Percentiles rank a stretch among this genome's conserved stretches.
phyloP scores from a whole-genome alignment of 92 coral and sea anemone species.

The Heteractis magnifica region DNA sequence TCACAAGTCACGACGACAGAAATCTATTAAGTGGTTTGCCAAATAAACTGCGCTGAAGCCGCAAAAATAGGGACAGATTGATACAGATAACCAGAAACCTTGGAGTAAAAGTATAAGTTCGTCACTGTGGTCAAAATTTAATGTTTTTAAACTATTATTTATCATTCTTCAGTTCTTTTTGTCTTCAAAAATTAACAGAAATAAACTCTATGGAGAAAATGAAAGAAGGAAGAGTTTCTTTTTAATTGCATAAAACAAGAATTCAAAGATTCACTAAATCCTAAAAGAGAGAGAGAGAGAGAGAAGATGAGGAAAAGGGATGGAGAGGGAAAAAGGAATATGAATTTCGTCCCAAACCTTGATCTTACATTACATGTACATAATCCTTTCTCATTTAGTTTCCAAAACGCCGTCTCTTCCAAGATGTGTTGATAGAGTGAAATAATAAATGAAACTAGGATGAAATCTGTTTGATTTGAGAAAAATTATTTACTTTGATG shows the following conservation, averaged over 20 bases:
- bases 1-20: not conserved
- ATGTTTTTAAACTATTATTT: not conserved
- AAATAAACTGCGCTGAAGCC: not conserved
- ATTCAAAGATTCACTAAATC: too few relatives aligned
- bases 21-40: conserved; percentile 9
- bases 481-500: not conserved
- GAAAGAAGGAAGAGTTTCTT: too few relatives aligned
- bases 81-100: not conserved
- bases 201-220: too few relatives aligned
- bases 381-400: not conserved
- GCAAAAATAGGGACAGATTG: not conserved
- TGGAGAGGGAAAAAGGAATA: too few relatives aligned
- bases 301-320: too few relatives aligned
- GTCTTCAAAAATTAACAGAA: too few relatives aligned
- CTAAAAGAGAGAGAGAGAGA: too few relatives aligned
- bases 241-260: too few relatives aligned
- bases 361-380: not conserved
- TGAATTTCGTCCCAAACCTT: not conserved
- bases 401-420: not conserved
- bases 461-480: not conserved
- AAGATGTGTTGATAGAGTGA: not conserved
- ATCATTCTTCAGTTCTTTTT: not conserved
- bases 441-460: not conserved
- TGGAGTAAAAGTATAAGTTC: not conserved
- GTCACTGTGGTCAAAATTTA: not conserved